Conservation (phyloP, 2,888 invertebrate genomes). For the Lasius platythorax region DNA sequence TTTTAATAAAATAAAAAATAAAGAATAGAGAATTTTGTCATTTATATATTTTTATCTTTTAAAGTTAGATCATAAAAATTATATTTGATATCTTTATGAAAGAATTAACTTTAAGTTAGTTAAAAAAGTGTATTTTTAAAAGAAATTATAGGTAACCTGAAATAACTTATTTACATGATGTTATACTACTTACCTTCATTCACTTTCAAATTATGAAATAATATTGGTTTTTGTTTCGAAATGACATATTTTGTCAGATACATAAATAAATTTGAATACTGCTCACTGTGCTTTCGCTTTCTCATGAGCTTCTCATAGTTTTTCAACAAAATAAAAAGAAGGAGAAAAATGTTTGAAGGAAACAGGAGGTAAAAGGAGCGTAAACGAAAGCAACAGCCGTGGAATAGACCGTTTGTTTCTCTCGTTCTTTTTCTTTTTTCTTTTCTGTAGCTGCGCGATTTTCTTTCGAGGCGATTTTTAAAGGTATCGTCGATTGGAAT, state of each 20-base stretch:
- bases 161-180: neutral
- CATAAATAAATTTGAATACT: neutral
- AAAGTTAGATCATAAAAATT: neutral
- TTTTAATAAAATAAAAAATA: neutral
- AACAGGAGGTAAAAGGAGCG: neutral
- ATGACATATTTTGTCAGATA: neutral
- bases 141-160: neutral
- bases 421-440: neutral
- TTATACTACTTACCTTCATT: neutral
- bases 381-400: conserved; percentile 3
- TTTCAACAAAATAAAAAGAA: conserved; percentile 1
- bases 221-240: neutral
- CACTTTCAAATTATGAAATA: conserved; percentile 2
- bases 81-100: neutral
- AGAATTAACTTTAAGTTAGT: neutral
- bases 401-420: conserved; percentile 34
- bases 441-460: conserved; percentile 16
- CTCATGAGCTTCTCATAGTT: neutral
- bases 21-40: neutral
- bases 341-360: neutral
- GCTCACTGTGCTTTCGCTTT: neutral
- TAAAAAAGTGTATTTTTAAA: neutral
- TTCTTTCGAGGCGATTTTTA: conserved; percentile 28
- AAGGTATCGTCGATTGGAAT: conserved; percentile 21
- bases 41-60: neutral